Evolutionary conservation across 2,888 invertebrate genomes (phyloP), one percentile per base, ranked within the genome.

Genomic region (Lasioglossum morio): DNA sequence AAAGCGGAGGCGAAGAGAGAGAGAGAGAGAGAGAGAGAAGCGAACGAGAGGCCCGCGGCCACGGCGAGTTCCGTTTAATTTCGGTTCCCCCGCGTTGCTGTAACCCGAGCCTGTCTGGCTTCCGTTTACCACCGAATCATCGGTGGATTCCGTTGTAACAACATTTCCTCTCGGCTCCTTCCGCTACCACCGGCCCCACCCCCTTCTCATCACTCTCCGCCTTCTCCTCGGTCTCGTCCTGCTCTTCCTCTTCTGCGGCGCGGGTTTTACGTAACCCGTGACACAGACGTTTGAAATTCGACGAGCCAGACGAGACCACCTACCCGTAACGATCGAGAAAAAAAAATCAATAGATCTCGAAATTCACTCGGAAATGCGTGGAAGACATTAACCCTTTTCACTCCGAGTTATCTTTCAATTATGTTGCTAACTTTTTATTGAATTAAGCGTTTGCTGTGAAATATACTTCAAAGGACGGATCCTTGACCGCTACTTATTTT

Each of bases 21-120:
- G 34, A 34, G 66, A 34, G 37, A 69, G 57, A 57, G n/a, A 10
- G 27, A 23, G 34, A 37, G 66, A 19, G 34, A 34, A n/a, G 53
- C 53, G 53, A 37, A 34, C 63, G 27, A 27, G 27, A 60, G n/a
- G 27, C 30, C 63, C 63, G 63, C 63, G 63, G 66, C 66, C 66
- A 34, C 34, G 23, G 34, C 12, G 37, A 37, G 57, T 60, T 60
- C 57, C 57, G 75, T 75, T 27, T 75, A 60, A 60, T 27, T 37
- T 60, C 60, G 75, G 57, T 75, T 60, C 27, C 75, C 57, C 60
- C 75, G 57, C 57, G 34, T 66, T 40, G 63, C 23, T 77, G 76
- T 77, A 77, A 77, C 43, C 43, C 76, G 76, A 77, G 66, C 76
- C 48, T n/a, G 69, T n/a, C 69, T 69, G n/a, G 77, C 34, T 77